These are phyloP conservation scores for Trochalopteron elliotii DNA, from an alignment of 2,113 vertebrate species.

Conservation along the genomic window DNA sequence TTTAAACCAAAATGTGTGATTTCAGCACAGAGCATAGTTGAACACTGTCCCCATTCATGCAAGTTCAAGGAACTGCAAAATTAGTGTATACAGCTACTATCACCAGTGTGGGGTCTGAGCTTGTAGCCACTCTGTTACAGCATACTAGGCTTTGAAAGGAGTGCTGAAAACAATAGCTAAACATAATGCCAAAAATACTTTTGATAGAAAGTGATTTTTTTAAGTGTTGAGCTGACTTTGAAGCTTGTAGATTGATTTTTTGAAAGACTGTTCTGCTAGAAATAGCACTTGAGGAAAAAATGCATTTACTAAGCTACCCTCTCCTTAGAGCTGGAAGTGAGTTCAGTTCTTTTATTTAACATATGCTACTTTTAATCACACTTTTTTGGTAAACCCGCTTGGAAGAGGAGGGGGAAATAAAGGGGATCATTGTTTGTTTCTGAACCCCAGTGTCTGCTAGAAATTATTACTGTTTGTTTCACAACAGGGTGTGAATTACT, in stretches of 20 bases:
- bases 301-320: not conserved
- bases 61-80: not conserved
- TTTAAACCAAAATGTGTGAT: not conserved
- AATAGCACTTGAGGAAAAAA: not conserved
- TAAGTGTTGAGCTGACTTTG: not conserved
- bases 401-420: not conserved
- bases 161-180: slow-evolving; percentile 8
- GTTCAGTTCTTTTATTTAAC: not conserved
- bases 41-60: not conserved
- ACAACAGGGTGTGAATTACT: slow-evolving; percentile 48
- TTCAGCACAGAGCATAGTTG: not conserved
- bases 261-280: not conserved
- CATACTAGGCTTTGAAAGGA: not conserved
- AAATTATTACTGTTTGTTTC: slow-evolving; percentile 56
- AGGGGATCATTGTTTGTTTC: slow-evolving; percentile 8
- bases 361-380: not conserved
- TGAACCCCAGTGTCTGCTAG: slow-evolving; percentile 32
- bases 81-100: not conserved
- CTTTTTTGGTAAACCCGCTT: not conserved
- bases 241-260: not conserved
- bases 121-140: not conserved
- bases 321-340: not conserved
- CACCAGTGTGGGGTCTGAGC: not conserved
- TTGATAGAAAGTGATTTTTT: not conserved
- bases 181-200: slow-evolving; percentile 6